Conservation (phyloP, 2,888 invertebrate genomes). For the Amphimallon solstitiale region DNA sequence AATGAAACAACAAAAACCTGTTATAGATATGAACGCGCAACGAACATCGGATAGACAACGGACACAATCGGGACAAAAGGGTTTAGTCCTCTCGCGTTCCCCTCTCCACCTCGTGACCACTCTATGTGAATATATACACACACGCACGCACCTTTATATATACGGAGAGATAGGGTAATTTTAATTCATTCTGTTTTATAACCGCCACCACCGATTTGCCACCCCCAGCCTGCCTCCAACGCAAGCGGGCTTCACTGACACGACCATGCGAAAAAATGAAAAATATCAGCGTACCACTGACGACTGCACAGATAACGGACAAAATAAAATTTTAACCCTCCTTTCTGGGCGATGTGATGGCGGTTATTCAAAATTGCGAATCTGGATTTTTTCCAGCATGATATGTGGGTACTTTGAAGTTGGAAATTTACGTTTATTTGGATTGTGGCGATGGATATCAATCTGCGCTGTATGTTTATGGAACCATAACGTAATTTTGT, state of each 20-base stretch:
- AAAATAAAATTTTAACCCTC: slow-evolving; percentile 38
- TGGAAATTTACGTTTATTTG: background rate
- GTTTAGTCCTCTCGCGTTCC: background rate
- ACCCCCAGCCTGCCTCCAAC: too few species aligned
- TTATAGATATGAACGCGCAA: slow-evolving; percentile 48
- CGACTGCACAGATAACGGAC: slow-evolving; percentile 37
- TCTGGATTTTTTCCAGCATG: background rate
- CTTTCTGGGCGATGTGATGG: slow-evolving; percentile 1
- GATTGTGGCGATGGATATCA: background rate
- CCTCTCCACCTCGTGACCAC: background rate
- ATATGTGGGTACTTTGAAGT: slow-evolving; percentile 5
- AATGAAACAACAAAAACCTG: slow-evolving; percentile 50
- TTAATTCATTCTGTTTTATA: slow-evolving; percentile 54
- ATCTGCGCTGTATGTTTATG: background rate
- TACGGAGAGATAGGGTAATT: slow-evolving; percentile 49
- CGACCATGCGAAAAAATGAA: slow-evolving; percentile 53
- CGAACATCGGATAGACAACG: slow-evolving; percentile 38
- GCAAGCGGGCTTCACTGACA: background rate
- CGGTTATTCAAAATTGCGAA: slow-evolving; percentile 8
- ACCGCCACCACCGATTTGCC: slow-evolving; percentile 35
- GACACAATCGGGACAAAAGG: slow-evolving; percentile 16
- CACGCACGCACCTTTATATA: slow-evolving; percentile 7
- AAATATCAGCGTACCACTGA: slow-evolving; percentile 48
- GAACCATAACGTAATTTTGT: too few species aligned
- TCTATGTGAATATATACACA: background rate